These are phyloP conservation scores for Prunella strophiata DNA, from an alignment of 2,797 vertebrate genomes.

Conservation along the genomic window DNA sequence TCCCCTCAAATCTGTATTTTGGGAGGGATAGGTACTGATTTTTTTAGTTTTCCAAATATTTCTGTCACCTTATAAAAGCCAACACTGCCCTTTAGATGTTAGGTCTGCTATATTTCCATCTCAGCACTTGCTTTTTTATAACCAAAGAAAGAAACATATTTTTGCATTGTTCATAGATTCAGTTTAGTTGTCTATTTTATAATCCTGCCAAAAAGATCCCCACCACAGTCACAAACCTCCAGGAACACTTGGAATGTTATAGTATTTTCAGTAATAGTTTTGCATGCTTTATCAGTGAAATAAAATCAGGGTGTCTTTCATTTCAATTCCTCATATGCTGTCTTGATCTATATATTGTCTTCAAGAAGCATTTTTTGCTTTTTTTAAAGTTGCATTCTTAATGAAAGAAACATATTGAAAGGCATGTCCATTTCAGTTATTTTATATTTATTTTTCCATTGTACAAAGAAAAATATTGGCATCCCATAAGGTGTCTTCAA, in stretches of 20 bases:
- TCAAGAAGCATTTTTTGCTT: background rate
- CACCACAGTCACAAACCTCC: background rate
- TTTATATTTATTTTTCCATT: background rate
- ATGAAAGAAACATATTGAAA: background rate
- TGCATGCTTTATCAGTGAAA: background rate
- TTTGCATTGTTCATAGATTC: background rate
- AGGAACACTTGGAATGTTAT: background rate
- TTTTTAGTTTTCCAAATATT: background rate
- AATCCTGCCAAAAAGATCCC: background rate
- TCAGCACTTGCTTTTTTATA: background rate
- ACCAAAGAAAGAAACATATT: background rate
- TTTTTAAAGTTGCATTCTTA: background rate
- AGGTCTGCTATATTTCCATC: background rate
- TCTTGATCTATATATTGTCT: background rate
- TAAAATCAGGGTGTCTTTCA: background rate
- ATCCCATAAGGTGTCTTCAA: background rate
- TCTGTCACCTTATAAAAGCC: background rate
- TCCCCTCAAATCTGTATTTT: background rate
- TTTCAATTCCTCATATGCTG: background rate
- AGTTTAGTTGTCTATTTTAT: background rate
- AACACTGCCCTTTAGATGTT: background rate
- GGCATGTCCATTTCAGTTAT: background rate
- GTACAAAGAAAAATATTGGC: background rate
- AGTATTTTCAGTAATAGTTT: background rate
- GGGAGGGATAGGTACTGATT: background rate